Base-by-base conservation (phyloP, 1,140 invertebrate species). In the Papilio xuthus region DNA sequence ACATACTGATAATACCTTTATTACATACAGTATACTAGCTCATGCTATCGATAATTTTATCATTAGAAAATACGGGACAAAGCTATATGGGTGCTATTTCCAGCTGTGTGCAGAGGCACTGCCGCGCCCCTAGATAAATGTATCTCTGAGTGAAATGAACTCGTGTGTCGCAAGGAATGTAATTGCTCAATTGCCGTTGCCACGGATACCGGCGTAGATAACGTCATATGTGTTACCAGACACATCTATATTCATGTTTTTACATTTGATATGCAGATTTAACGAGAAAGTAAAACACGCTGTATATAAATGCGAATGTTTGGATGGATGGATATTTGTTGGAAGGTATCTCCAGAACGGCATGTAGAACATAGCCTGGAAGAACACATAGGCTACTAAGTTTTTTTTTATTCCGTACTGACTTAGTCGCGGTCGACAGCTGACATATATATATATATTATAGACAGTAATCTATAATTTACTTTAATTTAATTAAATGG, bases 131-230 rank as follows among this genome's bases (percentile, higher is more conserved):
- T 15, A 44, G 10, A 76, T 60, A 76, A 53, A 75, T 28, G 26
- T 56, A 56, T 76, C 47, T 37, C 73, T 37, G 56, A 83, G 82
- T 81, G 79, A 85, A 85, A 84, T 81, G 73, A 80, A 83, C 74
- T 63, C 32, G 56, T 63, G 53, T 88, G 83, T 86, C 84, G 85
- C 84, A 87, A 87, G 82, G 84, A 87, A 88, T 86, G 85, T 89
- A 87, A 90, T 89, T 90, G 89, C 87, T 88, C 88, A 90, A 90
- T 90, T 89, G 89, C 83, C 79, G 78, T 81, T 80, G 87, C 80
- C 83, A 85, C 87, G 75, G 84, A 85, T 87, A 84, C 81, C 69
- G 82, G 77, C 84, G 7, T 56, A 37, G 70, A 44, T 41, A 60
- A 60, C 23, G 56, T 60, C 37, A 26, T 20, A 20, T 18, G 20